Evolutionary conservation across 2,797 vertebrate genomes (phyloP).

Genomic region (Dipus sagitta): DNA sequence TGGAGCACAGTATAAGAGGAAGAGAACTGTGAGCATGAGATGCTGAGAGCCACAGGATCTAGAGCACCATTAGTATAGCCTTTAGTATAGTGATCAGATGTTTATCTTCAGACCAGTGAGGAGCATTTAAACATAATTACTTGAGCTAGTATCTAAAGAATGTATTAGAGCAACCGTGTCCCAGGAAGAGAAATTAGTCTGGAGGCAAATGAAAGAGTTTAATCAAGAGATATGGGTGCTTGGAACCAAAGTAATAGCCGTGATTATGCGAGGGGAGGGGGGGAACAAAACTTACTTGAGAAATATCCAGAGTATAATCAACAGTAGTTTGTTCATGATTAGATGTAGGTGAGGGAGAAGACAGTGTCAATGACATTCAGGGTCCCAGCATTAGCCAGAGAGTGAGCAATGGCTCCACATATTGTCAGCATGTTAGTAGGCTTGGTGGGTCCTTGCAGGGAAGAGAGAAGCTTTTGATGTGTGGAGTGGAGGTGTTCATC

Average conservation of each 20-base stretch:
- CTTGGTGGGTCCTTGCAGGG: neutral
- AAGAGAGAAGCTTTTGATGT: neutral
- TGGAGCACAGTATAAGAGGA: accelerated
- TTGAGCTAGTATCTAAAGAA: neutral
- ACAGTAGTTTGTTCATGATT: neutral
- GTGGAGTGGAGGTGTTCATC: neutral
- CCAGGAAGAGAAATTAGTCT: neutral
- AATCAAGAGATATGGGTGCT: neutral
- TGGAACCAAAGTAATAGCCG: neutral
- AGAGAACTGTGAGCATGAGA: neutral
- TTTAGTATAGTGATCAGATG: neutral
- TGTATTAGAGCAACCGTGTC: neutral
- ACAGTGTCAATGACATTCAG: neutral
- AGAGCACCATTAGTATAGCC: neutral
- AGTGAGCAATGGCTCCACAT: neutral
- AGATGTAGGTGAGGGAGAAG: neutral
- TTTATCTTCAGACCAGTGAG: neutral
- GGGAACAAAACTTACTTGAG: neutral
- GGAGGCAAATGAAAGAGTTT: neutral
- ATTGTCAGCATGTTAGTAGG: neutral
- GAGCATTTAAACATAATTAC: neutral
- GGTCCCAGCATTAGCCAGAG: neutral
- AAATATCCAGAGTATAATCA: neutral
- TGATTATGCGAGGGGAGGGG: neutral
- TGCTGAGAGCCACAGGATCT: neutral